A percentile compares a stretch with the other conserved stretches of the same genome.
These are phyloP conservation scores for Eurypyga helias DNA, from an alignment of 2,113 vertebrate genomes.

Conservation along the genomic window DNA sequence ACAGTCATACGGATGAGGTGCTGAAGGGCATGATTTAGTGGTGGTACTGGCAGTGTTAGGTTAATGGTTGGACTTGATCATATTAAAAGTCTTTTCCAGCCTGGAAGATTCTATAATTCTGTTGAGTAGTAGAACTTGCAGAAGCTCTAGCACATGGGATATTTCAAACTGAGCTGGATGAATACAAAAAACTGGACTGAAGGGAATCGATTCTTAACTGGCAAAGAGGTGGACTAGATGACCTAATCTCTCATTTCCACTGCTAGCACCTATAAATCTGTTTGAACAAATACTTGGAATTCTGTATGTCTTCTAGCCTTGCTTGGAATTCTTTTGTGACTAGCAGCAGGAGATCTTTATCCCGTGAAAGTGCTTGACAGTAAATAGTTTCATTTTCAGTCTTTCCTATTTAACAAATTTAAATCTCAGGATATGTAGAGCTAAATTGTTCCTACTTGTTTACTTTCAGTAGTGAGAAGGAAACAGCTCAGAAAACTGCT, in stretches of 20 bases:
- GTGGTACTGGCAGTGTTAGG: too few species aligned
- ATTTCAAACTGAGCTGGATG: background rate
- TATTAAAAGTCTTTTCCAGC: too few species aligned
- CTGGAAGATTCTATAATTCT: background rate
- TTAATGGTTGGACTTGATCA: too few species aligned
- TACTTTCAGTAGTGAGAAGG: background rate
- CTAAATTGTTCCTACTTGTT: background rate
- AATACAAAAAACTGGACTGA: background rate
- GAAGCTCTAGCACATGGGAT: background rate
- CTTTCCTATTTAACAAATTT: background rate
- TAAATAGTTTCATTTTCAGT: background rate
- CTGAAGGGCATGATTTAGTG: too few species aligned
- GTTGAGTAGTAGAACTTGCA: background rate
- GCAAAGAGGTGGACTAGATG: background rate
- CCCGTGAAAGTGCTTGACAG: background rate
- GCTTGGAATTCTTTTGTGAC: background rate
- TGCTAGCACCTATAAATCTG: background rate
- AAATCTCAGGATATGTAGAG: background rate
- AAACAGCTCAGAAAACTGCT: background rate
- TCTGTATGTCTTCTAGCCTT: background rate
- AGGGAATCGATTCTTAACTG: background rate
- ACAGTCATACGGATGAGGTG: too few species aligned
- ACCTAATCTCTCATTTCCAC: background rate
- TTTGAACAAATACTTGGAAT: constrained; percentile 13
- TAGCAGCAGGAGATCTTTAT: background rate